phyloP scores from a whole-genome alignment of 92 coral and sea anemone species.

The Siderastrea radians region DNA sequence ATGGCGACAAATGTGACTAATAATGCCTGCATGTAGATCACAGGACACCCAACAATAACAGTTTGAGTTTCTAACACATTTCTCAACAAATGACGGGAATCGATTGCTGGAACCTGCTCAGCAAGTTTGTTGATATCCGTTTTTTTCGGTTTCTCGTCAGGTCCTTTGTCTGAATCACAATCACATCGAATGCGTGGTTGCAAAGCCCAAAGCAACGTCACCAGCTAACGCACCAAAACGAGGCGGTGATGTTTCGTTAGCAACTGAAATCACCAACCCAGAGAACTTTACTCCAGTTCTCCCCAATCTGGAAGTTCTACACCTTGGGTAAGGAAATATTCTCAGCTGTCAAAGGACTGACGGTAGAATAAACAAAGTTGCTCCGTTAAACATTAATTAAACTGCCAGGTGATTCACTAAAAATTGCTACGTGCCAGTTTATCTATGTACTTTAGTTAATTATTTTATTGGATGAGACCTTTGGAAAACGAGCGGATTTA shows the following conservation, averaged over 20 bases:
- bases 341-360: not conserved
- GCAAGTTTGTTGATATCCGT: not conserved
- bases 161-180: constrained; percentile 95
- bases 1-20: too few relatives aligned
- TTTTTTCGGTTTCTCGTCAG: constrained; percentile 42
- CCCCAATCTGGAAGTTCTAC: constrained; percentile 91
- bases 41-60: not conserved
- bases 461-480: too few relatives aligned
- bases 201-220: constrained; percentile 87
- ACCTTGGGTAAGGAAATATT: constrained; percentile 77
- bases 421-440: too few relatives aligned
- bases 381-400: too few relatives aligned
- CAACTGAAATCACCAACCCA: constrained; percentile 84
- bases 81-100: too few relatives aligned
- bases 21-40: too few relatives aligned
- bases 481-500: not conserved
- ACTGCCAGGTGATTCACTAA: too few relatives aligned
- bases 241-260: constrained; percentile 47
- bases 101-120: not conserved
- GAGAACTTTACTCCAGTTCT: constrained; percentile 89
- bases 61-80: too few relatives aligned
- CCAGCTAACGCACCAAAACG: constrained; percentile 83
- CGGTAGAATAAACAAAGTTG: too few relatives aligned
- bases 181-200: constrained; percentile 88
- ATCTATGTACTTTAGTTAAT: too few relatives aligned